phyloP scores from a whole-genome alignment of 2,797 vertebrate species.

The Zenarchopterus dispar region DNA sequence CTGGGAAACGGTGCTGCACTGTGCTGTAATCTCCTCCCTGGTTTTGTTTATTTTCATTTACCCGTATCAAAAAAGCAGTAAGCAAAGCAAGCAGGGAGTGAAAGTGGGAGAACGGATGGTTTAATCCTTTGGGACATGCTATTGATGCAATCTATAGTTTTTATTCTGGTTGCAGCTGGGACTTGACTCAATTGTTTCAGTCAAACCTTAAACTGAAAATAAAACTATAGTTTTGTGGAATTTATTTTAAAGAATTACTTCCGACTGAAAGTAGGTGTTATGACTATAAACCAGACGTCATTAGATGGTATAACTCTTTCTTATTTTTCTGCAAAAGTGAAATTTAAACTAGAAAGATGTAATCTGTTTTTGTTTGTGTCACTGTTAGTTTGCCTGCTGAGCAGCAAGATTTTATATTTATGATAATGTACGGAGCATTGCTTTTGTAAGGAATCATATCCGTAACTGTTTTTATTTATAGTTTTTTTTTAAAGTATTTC shows the following conservation, averaged over 20 bases:
- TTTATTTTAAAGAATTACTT: background rate
- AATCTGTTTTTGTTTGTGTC: background rate
- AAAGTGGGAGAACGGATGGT: conserved; percentile 6
- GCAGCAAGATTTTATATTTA: background rate
- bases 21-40: conserved; percentile 28
- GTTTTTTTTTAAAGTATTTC: background rate
- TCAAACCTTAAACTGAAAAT: background rate
- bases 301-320: background rate
- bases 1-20: conserved; percentile 39
- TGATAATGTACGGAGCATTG: background rate
- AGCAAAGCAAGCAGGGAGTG: conserved; percentile 20
- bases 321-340: background rate
- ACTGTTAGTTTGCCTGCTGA: background rate
- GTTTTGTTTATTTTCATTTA: conserved; percentile 41
- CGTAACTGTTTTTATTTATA: background rate
- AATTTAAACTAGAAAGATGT: background rate
- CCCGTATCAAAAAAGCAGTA: conserved; percentile 28
- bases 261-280: background rate
- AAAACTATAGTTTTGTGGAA: background rate
- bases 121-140: conserved; percentile 10
- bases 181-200: background rate
- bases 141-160: background rate
- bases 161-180: background rate
- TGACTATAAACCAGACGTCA: background rate
- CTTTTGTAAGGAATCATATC: no score